phyloP scores from a whole-genome alignment of 2,113 vertebrate species.

The Triplophysa tibetana region DNA sequence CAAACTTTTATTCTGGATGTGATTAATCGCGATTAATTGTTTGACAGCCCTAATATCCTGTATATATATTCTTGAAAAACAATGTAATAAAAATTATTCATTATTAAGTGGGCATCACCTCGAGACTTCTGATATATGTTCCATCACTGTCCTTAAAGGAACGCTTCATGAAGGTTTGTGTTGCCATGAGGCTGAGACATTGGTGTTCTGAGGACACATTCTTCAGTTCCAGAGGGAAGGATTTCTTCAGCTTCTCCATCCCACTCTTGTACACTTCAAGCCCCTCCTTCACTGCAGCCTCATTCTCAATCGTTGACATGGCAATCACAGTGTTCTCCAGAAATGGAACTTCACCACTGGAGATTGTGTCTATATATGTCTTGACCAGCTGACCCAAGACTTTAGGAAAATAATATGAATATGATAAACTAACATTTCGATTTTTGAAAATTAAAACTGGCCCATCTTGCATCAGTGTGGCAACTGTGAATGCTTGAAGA shows the following conservation, averaged over 20 bases:
- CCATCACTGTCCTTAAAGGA: constrained; percentile 57
- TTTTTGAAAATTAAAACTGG: no score
- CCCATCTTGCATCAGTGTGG: no score
- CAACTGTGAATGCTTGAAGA: no score
- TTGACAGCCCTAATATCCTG: no score
- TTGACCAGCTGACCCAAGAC: constrained; percentile 52
- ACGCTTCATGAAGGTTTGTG: constrained; percentile 51
- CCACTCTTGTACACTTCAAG: constrained; percentile 46
- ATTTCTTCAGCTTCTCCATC: constrained; percentile 29
- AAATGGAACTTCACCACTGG: constrained; percentile 57
- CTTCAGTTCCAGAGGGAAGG: constrained; percentile 50
- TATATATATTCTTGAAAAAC: no score
- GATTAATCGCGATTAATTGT: no score
- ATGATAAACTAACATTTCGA: no score
- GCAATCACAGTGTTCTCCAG: constrained; percentile 61
- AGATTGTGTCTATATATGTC: constrained; percentile 59
- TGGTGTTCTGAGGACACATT: constrained; percentile 59
- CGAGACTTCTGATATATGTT: constrained; percentile 11
- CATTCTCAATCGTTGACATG: constrained; percentile 64
- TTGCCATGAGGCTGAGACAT: constrained; percentile 44
- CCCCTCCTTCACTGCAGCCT: constrained; percentile 55
- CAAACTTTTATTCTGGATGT: no score
- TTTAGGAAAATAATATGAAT: neutral
- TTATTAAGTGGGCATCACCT: neutral
- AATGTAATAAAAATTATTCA: no score